phyloP scores from a whole-genome alignment of 1,140 invertebrate genomes.

The Drosophila athabasca region DNA sequence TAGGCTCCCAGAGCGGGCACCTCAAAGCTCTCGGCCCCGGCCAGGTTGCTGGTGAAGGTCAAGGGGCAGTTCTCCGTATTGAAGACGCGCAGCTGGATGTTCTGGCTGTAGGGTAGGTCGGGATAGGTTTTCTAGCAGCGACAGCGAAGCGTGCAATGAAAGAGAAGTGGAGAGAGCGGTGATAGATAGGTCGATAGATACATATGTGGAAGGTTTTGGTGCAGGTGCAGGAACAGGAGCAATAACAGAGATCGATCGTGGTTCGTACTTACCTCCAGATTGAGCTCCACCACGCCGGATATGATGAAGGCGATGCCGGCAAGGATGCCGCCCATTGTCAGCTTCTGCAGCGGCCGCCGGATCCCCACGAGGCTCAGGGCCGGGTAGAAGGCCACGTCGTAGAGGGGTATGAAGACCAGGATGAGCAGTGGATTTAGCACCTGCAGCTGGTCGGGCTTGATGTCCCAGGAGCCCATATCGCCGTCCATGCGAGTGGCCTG shows the following conservation, averaged over 20 bases:
- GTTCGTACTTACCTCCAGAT: constrained; percentile 86
- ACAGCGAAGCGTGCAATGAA: constrained; percentile 51
- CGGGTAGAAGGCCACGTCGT: constrained; percentile 90
- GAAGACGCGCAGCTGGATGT: constrained; percentile 89
- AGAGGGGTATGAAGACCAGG: constrained; percentile 91
- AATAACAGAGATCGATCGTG: background rate
- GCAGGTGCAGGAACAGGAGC: constrained; percentile 21
- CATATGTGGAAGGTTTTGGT: background rate
- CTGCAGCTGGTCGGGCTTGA: constrained; percentile 93
- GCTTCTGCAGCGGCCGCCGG: constrained; percentile 84
- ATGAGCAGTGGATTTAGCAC: constrained; percentile 92
- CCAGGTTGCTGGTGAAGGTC: constrained; percentile 46
- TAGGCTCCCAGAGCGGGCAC: constrained; percentile 72
- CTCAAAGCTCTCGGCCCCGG: constrained; percentile 18
- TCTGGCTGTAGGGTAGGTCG: constrained; percentile 85
- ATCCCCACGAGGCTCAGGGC: constrained; percentile 84
- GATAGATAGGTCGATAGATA: background rate
- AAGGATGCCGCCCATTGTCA: constrained; percentile 91
- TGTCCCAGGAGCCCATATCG: constrained; percentile 86
- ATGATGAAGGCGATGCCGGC: constrained; percentile 93
- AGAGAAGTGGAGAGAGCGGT: constrained; percentile 20
- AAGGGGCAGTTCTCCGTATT: constrained; percentile 86
- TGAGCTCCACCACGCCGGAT: constrained; percentile 92
- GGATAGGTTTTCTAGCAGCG: constrained; percentile 86
- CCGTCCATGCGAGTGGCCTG: constrained; percentile 96